Evolutionary conservation across 2,888 invertebrate genomes (phyloP).

Genomic region (Spatulosminthurus flaviceps): DNA sequence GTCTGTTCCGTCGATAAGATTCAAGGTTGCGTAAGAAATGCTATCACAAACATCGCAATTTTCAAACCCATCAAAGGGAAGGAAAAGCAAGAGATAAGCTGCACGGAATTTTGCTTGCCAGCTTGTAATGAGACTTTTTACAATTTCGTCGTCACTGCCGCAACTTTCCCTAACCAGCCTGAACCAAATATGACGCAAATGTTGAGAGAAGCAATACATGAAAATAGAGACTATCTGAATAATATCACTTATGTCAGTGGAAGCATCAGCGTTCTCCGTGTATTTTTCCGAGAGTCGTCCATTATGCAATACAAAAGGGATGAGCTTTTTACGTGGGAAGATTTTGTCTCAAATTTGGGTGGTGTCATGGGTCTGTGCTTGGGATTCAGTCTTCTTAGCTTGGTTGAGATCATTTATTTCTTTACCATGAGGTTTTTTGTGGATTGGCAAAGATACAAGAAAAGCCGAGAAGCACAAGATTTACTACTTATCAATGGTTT

Average conservation of each 20-base stretch:
- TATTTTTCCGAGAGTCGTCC: constrained; percentile 61
- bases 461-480: constrained; percentile 15
- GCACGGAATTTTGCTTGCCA: constrained; percentile 52
- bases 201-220: constrained; percentile 58
- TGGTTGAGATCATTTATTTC: constrained; percentile 62
- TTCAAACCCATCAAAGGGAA: background rate
- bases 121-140: constrained; percentile 63
- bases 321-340: constrained; percentile 63
- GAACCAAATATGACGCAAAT: constrained; percentile 62
- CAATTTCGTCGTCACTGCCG: constrained; percentile 56
- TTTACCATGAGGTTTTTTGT: constrained; percentile 58
- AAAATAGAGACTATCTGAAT: constrained; percentile 55
- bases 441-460: constrained; percentile 48
- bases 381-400: constrained; percentile 58
- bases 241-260: constrained; percentile 61
- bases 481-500: constrained; percentile 30
- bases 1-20: constrained; percentile 26
- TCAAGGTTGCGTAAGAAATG: background rate
- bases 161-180: constrained; percentile 60
- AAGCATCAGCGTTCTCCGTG: constrained; percentile 58
- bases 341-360: constrained; percentile 62
- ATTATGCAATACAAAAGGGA: constrained; percentile 64
- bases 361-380: constrained; percentile 61
- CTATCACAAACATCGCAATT: constrained; percentile 23
- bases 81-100: constrained; percentile 4